A percentile compares a stretch with the other conserved stretches of the same genome.
Conservation (phyloP, 2,797 vertebrate genomes). For the Eulemur mongoz region DNA sequence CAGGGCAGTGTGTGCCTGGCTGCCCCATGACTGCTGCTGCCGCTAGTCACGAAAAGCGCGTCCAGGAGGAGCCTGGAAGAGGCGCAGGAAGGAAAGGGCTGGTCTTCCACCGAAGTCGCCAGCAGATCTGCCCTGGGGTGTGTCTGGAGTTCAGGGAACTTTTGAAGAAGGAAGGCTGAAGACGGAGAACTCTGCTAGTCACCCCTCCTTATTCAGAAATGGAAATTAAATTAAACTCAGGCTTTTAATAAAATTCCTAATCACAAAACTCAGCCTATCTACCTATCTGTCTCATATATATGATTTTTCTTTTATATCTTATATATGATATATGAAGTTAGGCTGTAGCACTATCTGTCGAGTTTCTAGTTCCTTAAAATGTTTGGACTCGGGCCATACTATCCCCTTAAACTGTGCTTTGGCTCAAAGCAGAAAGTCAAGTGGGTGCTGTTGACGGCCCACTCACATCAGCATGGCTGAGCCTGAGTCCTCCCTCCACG, state of each 20-base stretch:
- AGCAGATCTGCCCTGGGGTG: slow-evolving; percentile 65
- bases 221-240: background rate
- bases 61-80: slow-evolving; percentile 73
- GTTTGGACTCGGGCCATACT: background rate
- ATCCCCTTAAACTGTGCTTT: background rate
- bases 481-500: background rate
- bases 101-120: slow-evolving; percentile 64
- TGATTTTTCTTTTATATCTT: background rate
- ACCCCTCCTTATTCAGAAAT: background rate
- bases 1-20: background rate
- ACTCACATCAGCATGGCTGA: background rate
- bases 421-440: background rate
- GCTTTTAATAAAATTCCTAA: background rate
- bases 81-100: slow-evolving; percentile 77
- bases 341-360: background rate
- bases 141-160: slow-evolving; percentile 44
- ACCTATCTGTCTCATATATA: background rate
- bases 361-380: background rate
- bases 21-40: background rate
- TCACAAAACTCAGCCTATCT: background rate
- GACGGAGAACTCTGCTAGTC: background rate
- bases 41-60: background rate
- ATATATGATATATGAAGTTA: background rate
- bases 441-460: background rate
- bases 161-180: slow-evolving; percentile 45